phyloP scores from a whole-genome alignment of 2,888 invertebrate genomes.

The Yponomeuta plumbellus region DNA sequence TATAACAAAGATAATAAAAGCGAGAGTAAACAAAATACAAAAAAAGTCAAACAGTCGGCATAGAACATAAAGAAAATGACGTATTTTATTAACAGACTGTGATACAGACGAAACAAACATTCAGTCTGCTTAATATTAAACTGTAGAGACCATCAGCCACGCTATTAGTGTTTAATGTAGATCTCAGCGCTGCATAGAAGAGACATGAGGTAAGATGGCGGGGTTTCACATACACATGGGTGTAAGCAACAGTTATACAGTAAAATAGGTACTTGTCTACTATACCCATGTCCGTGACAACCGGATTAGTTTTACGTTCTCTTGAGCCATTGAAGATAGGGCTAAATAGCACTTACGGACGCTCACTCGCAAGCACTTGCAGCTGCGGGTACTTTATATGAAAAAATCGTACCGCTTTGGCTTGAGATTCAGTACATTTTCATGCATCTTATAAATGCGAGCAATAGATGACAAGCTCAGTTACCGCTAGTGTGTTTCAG shows the following conservation, averaged over 20 bases:
- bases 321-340: too few relatives aligned
- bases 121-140: slow-evolving; percentile 65
- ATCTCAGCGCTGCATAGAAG: slow-evolving; percentile 23
- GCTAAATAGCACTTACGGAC: too few relatives aligned
- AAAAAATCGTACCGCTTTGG: too few relatives aligned
- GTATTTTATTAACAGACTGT: slow-evolving; percentile 57
- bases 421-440: too few relatives aligned
- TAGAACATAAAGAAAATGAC: slow-evolving; percentile 41
- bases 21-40: slow-evolving; percentile 5
- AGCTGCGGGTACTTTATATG: too few relatives aligned
- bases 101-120: slow-evolving; percentile 60
- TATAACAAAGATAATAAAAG: slow-evolving; percentile 6
- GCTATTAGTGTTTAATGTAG: slow-evolving; percentile 42
- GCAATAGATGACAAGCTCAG: too few relatives aligned
- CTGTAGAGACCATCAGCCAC: slow-evolving; percentile 51
- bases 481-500: background rate
- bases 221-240: background rate
- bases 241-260: background rate
- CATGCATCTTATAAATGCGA: too few relatives aligned
- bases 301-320: too few relatives aligned
- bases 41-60: slow-evolving; percentile 33
- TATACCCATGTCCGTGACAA: too few relatives aligned
- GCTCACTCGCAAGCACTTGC: too few relatives aligned
- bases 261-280: too few relatives aligned
- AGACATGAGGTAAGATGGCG: background rate